Percentiles rank a stretch among this genome's conserved stretches.
Evolutionary conservation across 2,113 vertebrate genomes (phyloP).

Genomic region (Bungarus multicinctus): DNA sequence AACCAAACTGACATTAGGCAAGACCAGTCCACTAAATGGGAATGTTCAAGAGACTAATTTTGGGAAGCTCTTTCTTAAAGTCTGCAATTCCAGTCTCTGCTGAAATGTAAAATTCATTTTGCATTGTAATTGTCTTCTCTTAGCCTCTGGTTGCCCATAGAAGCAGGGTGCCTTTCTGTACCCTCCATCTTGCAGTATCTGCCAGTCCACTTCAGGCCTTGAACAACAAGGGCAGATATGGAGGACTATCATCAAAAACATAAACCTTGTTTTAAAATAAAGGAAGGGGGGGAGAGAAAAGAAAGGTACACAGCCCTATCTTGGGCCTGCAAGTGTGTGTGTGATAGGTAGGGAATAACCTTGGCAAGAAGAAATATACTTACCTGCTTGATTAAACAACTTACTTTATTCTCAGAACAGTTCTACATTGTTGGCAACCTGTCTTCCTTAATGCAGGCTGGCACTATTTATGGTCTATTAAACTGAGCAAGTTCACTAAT

Average conservation of each 20-base stretch:
- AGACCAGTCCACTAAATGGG: background rate
- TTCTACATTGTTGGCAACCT: background rate
- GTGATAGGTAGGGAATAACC: background rate
- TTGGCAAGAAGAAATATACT: conserved; percentile 7
- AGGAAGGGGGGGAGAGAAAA: background rate
- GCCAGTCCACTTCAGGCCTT: background rate
- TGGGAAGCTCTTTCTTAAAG: background rate
- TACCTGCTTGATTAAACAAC: conserved; percentile 12
- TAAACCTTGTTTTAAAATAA: background rate
- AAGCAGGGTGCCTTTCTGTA: conserved; percentile 23
- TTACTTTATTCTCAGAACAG: background rate
- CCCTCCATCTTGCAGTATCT: background rate
- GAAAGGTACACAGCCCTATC: background rate
- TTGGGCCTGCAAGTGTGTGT: background rate
- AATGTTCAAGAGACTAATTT: background rate
- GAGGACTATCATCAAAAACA: background rate
- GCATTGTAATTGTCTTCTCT: background rate
- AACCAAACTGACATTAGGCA: background rate
- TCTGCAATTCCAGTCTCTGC: background rate
- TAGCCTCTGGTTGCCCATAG: background rate
- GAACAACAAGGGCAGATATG: conserved; percentile 1
- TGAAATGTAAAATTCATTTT: background rate
- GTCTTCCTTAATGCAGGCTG: background rate
- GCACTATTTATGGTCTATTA: background rate
- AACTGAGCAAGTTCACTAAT: background rate